These are phyloP conservation scores for Meriones psammophilus DNA, from an alignment of 2,797 vertebrate species.

Conservation along the genomic window DNA sequence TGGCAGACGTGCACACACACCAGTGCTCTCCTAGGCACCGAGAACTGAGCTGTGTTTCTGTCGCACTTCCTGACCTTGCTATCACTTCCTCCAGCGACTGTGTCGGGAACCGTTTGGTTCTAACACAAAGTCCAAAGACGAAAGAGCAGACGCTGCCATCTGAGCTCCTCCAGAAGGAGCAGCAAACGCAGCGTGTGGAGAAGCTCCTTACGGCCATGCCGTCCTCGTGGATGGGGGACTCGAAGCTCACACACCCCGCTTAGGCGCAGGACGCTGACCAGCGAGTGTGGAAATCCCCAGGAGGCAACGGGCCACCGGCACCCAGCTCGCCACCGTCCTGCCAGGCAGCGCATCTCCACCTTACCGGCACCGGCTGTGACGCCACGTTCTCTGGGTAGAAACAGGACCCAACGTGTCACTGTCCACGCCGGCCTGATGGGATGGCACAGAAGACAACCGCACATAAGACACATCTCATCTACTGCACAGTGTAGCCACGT, in stretches of 20 bases:
- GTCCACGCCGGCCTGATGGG: background rate
- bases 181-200: background rate
- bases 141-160: constrained; percentile 3
- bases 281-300: accelerated
- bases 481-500: background rate
- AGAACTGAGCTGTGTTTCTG: background rate
- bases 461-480: background rate
- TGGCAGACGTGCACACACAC: constrained; percentile 15
- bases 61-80: background rate
- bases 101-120: background rate
- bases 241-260: background rate
- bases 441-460: background rate
- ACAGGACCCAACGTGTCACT: background rate
- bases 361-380: background rate
- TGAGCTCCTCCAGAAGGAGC: background rate
- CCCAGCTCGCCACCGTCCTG: background rate
- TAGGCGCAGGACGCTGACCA: background rate
- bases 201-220: background rate
- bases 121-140: constrained; percentile 5
- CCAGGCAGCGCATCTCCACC: background rate
- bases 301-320: background rate
- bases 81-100: background rate
- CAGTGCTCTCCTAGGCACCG: background rate
- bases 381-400: background rate
- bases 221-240: background rate